Conservation (phyloP, 2,797 vertebrate genomes). For the Pogoniulus pusillus region DNA sequence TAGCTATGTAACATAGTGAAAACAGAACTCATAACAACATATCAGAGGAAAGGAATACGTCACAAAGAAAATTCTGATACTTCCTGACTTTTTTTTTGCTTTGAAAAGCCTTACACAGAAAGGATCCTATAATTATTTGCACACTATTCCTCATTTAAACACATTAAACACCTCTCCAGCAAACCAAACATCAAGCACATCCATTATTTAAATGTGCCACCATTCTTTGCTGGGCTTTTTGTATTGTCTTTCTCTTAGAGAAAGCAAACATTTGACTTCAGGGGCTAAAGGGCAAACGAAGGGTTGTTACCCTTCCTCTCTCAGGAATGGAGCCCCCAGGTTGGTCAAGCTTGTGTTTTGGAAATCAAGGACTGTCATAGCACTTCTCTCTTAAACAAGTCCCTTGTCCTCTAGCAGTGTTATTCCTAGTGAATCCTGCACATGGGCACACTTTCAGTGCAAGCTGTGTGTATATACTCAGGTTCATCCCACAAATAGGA, state of each 20-base stretch:
- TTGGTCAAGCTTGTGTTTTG: neutral
- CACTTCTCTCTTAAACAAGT: neutral
- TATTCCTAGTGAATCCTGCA: neutral
- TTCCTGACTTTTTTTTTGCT: neutral
- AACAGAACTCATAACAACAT: neutral
- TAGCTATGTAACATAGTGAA: too few relatives aligned
- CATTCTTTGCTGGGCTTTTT: neutral
- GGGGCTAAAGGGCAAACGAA: neutral
- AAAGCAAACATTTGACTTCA: neutral
- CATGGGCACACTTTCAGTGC: neutral
- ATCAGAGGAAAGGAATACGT: neutral
- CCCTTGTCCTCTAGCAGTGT: neutral
- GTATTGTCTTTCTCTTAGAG: neutral
- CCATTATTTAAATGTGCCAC: neutral
- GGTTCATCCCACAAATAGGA: neutral
- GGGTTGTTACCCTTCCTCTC: neutral
- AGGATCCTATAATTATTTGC: neutral
- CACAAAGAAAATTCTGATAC: neutral
- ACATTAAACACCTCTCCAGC: accelerated
- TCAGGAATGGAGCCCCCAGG: neutral
- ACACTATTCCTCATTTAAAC: neutral
- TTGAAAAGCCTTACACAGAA: neutral
- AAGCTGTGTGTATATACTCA: neutral
- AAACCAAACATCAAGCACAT: neutral
- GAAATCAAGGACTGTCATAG: neutral